These are phyloP conservation scores for Drosophila hamatofila DNA, from an alignment of 2,888 invertebrate species.

Conservation along the genomic window DNA sequence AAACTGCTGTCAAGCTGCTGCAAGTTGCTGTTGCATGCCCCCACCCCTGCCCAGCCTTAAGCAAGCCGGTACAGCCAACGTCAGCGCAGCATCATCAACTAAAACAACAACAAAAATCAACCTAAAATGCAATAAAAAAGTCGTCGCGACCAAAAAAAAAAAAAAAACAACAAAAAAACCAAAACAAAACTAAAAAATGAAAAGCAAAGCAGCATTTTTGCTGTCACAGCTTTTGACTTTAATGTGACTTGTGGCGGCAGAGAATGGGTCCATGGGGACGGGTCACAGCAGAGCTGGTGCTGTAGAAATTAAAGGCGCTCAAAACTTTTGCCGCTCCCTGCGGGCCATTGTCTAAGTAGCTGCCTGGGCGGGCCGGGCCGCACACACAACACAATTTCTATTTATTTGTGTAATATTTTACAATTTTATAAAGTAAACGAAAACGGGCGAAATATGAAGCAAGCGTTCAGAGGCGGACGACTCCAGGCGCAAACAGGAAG, in stretches of 20 bases:
- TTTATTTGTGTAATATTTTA: slow-evolving; percentile 78
- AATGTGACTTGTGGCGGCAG: slow-evolving; percentile 59
- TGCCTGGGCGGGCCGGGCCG: slow-evolving; percentile 15
- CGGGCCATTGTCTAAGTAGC: slow-evolving; percentile 67
- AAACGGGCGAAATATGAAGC: slow-evolving; percentile 58
- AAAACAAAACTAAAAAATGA: background rate
- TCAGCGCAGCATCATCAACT: slow-evolving; percentile 53
- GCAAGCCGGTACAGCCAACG: slow-evolving; percentile 2
- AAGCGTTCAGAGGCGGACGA: slow-evolving; percentile 50
- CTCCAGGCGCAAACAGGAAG: slow-evolving; percentile 72
- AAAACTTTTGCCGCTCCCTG: slow-evolving; percentile 38
- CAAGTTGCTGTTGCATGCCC: slow-evolving; percentile 28
- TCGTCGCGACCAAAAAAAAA: slow-evolving; percentile 7
- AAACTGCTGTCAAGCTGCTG: slow-evolving; percentile 44
- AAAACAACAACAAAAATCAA: slow-evolving; percentile 33
- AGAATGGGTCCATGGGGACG: slow-evolving; percentile 1
- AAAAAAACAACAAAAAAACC: background rate
- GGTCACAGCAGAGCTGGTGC: background rate
- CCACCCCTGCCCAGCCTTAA: background rate
- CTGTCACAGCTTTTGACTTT: slow-evolving; percentile 72
- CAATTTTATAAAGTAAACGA: slow-evolving; percentile 77
- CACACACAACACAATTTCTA: slow-evolving; percentile 53
- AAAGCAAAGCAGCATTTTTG: slow-evolving; percentile 35
- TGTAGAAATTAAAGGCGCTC: slow-evolving; percentile 64
- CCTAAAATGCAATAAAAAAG: slow-evolving; percentile 41